Base-by-base conservation (phyloP, 1,140 invertebrate species). In the Prorops nasuta region DNA sequence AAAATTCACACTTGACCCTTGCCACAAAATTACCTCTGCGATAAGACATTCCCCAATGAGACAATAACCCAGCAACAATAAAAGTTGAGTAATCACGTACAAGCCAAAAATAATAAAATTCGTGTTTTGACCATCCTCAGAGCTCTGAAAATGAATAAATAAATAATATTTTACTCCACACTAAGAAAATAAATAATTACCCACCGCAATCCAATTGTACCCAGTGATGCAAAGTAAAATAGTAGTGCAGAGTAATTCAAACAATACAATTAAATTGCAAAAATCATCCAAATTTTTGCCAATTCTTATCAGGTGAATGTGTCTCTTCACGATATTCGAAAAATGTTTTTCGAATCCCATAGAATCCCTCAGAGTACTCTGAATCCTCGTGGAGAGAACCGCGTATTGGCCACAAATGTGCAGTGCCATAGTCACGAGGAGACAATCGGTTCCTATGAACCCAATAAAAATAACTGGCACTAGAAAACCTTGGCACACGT, bases 61-160 rank as follows among this genome's bases (percentile, higher is more conserved):
- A 28, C 63, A 64, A n/a, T 63, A 64, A 24, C 51, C 59, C 8
- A 51, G 63, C 0, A 64, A 42, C 14, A 63, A 37, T 32, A 60
- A 44, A 16, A 60, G 42, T 22, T 28, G 24, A 41, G 17, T 8
- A 8, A 21, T 6, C 4, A 28, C 24, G 24, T 28, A 28, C 24
- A 28, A 10, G 4, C 24, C 24, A 6, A 28, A 28, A 28, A 28
- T 28, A 6, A 28, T 10, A 10, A 28, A 28, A 28, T 28, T 28
- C 24, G 24, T 28, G 10, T 28, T 28, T 28, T 28, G 24, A 6
- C 24, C 24, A 6, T 28, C 24, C 39, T 20, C 39, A 6, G 39
- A n/a, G 20, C n/a, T 41, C 39, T 41, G 39, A 37, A 37, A 37
- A 37, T 37, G 14, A 37, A 9, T 2, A 37, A 37, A 9, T 6